A percentile compares a stretch with the other conserved stretches of the same genome.
Evolutionary conservation across 2,888 invertebrate genomes (phyloP).

Genomic region (Harpalus rufipes): DNA sequence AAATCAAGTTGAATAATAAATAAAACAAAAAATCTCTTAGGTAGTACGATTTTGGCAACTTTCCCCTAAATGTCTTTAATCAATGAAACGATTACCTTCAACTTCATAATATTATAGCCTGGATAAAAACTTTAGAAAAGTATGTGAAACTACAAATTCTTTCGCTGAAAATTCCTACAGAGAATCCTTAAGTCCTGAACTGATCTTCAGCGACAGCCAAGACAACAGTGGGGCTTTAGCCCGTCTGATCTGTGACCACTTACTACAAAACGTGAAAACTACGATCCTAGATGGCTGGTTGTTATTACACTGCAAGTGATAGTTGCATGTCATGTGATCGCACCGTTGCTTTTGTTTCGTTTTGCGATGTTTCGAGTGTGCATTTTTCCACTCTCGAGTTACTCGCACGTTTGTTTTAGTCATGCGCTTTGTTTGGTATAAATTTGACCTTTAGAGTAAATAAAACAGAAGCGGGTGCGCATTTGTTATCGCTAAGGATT

Average conservation of each 20-base stretch:
- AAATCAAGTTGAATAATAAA: too few relatives aligned
- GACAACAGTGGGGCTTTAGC: slow-evolving; percentile 14
- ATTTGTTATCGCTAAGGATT: background rate
- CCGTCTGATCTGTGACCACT: slow-evolving; percentile 11
- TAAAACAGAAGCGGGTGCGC: background rate
- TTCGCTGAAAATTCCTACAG: background rate
- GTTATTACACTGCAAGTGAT: slow-evolving; percentile 36
- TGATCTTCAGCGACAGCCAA: slow-evolving; percentile 16
- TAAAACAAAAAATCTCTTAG: too few relatives aligned
- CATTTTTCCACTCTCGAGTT: slow-evolving; percentile 34
- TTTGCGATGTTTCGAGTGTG: slow-evolving; percentile 33
- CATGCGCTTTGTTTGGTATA: slow-evolving; percentile 21
- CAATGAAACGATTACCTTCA: too few relatives aligned
- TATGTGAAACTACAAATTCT: background rate
- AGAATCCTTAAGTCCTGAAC: background rate
- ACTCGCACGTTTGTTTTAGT: slow-evolving; percentile 30
- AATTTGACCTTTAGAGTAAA: slow-evolving; percentile 33
- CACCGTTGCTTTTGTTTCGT: slow-evolving; percentile 4
- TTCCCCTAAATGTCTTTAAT: too few relatives aligned
- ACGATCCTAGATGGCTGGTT: slow-evolving; percentile 10
- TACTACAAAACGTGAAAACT: slow-evolving; percentile 6
- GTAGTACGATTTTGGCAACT: too few relatives aligned
- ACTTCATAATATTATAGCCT: background rate
- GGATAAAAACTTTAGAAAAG: background rate
- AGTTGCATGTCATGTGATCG: slow-evolving; percentile 43